Conservation (phyloP, 1,140 invertebrate species). For the Caenorhabditis remanei region DNA sequence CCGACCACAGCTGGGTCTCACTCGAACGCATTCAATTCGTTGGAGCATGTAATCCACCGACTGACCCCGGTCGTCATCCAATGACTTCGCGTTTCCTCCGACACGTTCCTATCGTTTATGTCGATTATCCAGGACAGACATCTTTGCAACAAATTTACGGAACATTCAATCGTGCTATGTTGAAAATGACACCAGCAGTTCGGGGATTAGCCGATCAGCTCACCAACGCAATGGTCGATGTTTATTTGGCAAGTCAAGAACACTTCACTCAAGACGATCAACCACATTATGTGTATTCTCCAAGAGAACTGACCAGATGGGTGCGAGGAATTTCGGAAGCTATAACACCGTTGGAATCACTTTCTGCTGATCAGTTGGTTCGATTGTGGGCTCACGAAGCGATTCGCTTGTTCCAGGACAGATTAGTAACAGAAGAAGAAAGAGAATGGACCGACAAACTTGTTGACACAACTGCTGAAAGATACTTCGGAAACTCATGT, state of each 20-base stretch:
- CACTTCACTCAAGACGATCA: conserved; percentile 99
- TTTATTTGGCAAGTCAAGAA: conserved; percentile 96
- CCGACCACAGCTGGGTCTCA: conserved; percentile 95
- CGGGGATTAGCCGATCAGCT: conserved; percentile 93
- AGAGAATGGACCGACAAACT: conserved; percentile 98
- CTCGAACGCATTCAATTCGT: conserved; percentile 99
- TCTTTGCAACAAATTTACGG: conserved; percentile 92
- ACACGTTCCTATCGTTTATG: conserved; percentile 98
- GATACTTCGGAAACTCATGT: conserved; percentile 89
- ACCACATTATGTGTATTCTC: conserved; percentile 99
- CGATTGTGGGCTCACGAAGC: conserved; percentile 98
- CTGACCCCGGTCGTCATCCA: conserved; percentile 97
- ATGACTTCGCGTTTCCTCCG: conserved; percentile 86
- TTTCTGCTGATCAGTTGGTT: conserved; percentile 93
- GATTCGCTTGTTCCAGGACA: conserved; percentile 92
- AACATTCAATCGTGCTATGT: conserved; percentile 96
- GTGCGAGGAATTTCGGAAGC: conserved; percentile 98
- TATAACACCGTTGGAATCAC: conserved; percentile 89
- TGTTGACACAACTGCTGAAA: conserved; percentile 90
- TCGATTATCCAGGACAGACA: conserved; percentile 98
- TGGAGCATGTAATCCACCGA: conserved; percentile 98
- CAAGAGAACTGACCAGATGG: conserved; percentile 99
- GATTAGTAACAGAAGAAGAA: conserved; percentile 92
- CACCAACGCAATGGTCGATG: conserved; percentile 98
- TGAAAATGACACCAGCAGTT: conserved; percentile 89